A percentile compares a stretch with the other conserved stretches of the same genome.
These are phyloP conservation scores for Metopia argyrocephala DNA, from an alignment of 2,888 invertebrate genomes.

Conservation along the genomic window DNA sequence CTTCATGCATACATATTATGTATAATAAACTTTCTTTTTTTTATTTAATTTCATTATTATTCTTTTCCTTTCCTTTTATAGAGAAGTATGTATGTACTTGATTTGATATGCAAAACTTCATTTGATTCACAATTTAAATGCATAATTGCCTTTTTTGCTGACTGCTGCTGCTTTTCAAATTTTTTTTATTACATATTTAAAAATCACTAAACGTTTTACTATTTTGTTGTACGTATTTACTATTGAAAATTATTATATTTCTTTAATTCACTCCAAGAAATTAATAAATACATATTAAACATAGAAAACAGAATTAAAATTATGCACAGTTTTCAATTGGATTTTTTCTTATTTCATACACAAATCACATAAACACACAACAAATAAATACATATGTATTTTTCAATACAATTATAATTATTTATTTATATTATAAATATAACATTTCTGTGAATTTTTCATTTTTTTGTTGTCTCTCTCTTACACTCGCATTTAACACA, in stretches of 20 bases:
- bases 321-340: no score
- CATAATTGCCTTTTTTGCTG: not conserved
- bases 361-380: constrained; percentile 48
- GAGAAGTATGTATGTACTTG: not conserved
- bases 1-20: not conserved
- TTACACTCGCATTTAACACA: constrained; percentile 58
- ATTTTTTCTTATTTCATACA: constrained; percentile 34
- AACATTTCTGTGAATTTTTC: constrained; percentile 12
- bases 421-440: not conserved
- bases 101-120: not conserved
- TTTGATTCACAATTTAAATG: not conserved
- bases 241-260: no score
- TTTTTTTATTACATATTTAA: constrained; percentile 4
- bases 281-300: no score
- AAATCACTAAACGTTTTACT: no score
- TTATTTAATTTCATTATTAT: not conserved
- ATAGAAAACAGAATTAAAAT: no score
- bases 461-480: constrained; percentile 53
- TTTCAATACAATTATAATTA: not conserved
- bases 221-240: no score
- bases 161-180: constrained; percentile 20
- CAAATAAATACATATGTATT: constrained; percentile 36
- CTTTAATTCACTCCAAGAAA: no score
- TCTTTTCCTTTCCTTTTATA: not conserved
- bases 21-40: constrained; percentile 42